Evolutionary conservation across 92 coral and sea anemone genomes (phyloP).

Genomic region (Siderastrea radians): DNA sequence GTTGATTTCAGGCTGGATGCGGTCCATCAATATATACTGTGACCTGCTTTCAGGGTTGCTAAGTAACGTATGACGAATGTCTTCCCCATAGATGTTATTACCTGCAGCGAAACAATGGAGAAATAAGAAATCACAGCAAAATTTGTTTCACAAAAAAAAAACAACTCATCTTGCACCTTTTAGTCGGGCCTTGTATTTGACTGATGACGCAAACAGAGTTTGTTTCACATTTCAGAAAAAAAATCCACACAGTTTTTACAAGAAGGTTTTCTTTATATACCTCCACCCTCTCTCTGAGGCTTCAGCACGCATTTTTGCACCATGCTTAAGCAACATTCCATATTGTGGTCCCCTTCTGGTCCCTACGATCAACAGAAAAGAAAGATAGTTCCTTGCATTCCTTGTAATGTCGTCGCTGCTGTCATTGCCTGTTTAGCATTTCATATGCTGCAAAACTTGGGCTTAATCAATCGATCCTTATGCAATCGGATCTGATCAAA

Average conservation of each 20-base stretch:
- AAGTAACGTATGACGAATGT: constrained; percentile 78
- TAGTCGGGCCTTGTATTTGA: too few relatives aligned
- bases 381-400: too few relatives aligned
- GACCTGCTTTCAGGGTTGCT: constrained; percentile 69
- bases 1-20: constrained; percentile 76
- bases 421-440: background rate
- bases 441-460: too few relatives aligned
- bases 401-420: background rate
- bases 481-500: too few relatives aligned
- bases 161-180: too few relatives aligned
- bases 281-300: constrained; percentile 99
- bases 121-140: too few relatives aligned
- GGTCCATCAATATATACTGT: constrained; percentile 95
- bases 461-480: too few relatives aligned
- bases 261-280: constrained; percentile 21
- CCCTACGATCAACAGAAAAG: constrained; percentile 62
- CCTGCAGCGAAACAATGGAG: constrained; percentile 49
- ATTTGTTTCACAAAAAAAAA: too few relatives aligned
- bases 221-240: background rate
- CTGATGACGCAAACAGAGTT: too few relatives aligned
- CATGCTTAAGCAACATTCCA: constrained; percentile 79
- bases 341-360: constrained; percentile 84
- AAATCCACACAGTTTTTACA: background rate
- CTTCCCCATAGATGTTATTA: constrained; percentile 92
- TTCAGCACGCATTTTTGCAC: constrained; percentile 93